These are phyloP conservation scores for Anthonomus grandis DNA, from an alignment of 1,140 invertebrate genomes.

Conservation along the genomic window DNA sequence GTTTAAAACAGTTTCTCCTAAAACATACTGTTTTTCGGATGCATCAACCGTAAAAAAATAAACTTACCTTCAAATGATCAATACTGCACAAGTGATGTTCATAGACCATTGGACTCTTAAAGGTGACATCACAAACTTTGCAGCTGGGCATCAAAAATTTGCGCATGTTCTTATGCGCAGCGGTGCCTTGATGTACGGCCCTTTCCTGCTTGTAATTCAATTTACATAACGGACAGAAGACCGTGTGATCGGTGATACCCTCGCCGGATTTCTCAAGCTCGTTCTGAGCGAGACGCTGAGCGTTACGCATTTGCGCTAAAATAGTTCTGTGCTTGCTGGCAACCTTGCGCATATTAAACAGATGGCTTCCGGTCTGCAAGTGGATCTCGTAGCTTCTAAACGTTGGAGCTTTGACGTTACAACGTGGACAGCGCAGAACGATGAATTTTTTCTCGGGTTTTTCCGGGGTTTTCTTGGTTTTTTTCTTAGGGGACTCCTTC, in stretches of 20 bases:
- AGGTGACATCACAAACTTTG: slow-evolving; percentile 65
- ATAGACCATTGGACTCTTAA: slow-evolving; percentile 76
- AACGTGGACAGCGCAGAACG: slow-evolving; percentile 71
- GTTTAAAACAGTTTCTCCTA: too few relatives aligned
- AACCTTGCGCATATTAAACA: slow-evolving; percentile 65
- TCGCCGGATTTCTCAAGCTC: slow-evolving; percentile 66
- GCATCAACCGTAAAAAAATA: too few relatives aligned
- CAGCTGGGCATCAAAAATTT: slow-evolving; percentile 78
- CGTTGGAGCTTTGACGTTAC: slow-evolving; percentile 65
- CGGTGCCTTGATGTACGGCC: slow-evolving; percentile 68
- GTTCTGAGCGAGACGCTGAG: slow-evolving; percentile 69
- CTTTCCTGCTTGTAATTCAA: slow-evolving; percentile 73
- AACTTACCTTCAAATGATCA: slow-evolving; percentile 70
- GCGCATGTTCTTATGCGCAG: slow-evolving; percentile 75
- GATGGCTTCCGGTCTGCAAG: slow-evolving; percentile 59
- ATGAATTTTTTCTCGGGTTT: slow-evolving; percentile 63
- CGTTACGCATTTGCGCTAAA: slow-evolving; percentile 67
- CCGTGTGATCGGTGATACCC: slow-evolving; percentile 59
- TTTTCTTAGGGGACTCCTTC: slow-evolving; percentile 43
- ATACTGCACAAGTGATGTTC: slow-evolving; percentile 76
- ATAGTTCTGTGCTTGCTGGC: slow-evolving; percentile 68
- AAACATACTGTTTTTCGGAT: too few relatives aligned
- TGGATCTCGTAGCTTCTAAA: slow-evolving; percentile 71
- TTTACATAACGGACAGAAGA: slow-evolving; percentile 75
- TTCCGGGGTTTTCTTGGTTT: slow-evolving; percentile 49